Evolutionary conservation across 2,888 invertebrate species (phyloP).

Genomic region (Eulithis testata): DNA sequence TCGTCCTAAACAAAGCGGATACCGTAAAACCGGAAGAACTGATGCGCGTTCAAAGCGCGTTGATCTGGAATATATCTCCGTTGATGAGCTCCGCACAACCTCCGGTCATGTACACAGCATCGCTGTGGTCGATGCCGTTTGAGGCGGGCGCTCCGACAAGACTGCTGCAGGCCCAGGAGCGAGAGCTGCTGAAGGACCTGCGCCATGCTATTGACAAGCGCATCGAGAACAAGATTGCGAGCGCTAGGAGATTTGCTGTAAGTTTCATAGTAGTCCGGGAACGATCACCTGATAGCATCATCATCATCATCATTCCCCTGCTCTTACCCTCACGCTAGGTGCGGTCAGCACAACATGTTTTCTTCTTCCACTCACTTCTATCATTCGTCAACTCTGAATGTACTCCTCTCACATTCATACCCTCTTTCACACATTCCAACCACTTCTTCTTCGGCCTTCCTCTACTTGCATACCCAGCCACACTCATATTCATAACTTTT

Average conservation of each 20-base stretch:
- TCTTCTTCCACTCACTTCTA: too few relatives aligned
- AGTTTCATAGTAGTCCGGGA: constrained; percentile 60
- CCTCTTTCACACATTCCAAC: too few relatives aligned
- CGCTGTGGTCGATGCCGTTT: constrained; percentile 94
- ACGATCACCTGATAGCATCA: too few relatives aligned
- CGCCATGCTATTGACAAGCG: constrained; percentile 93
- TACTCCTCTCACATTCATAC: too few relatives aligned
- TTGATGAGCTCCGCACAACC: constrained; percentile 97
- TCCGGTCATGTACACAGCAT: constrained; percentile 95
- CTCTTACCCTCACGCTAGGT: too few relatives aligned
- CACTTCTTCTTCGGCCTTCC: too few relatives aligned
- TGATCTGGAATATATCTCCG: constrained; percentile 99
- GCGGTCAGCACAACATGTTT: too few relatives aligned
- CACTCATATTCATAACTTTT: too few relatives aligned
- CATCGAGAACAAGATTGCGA: constrained; percentile 97
- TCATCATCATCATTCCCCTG: too few relatives aligned
- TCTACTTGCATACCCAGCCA: too few relatives aligned
- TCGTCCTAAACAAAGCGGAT: constrained; percentile 97
- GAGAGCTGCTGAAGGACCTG: constrained; percentile 93
- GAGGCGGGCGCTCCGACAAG: constrained; percentile 92
- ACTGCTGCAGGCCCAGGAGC: constrained; percentile 94
- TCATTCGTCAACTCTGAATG: too few relatives aligned
- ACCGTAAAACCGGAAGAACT: constrained; percentile 96
- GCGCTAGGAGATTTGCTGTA: constrained; percentile 97
- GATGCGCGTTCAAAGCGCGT: constrained; percentile 95